These are phyloP conservation scores for Drosophila niveifrons DNA, from an alignment of 2,888 invertebrate species.

Conservation along the genomic window DNA sequence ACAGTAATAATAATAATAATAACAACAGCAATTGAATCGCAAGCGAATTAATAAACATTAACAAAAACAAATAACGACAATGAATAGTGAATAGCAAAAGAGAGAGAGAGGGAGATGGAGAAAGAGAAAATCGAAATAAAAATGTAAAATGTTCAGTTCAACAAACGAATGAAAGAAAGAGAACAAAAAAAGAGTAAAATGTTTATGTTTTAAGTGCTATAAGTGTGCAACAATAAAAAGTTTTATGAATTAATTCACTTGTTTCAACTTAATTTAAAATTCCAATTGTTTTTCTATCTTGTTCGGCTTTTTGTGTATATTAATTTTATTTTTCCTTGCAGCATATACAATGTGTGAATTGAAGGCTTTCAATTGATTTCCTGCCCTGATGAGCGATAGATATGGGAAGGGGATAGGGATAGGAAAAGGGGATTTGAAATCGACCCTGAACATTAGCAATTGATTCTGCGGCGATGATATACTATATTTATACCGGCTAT, in stretches of 20 bases:
- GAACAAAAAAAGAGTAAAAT: slow-evolving; percentile 49
- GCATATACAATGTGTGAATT: slow-evolving; percentile 40
- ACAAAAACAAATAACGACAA: slow-evolving; percentile 13
- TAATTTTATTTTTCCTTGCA: neutral
- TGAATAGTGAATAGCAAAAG: neutral
- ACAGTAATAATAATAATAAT: slow-evolving; percentile 14
- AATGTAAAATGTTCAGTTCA: slow-evolving; percentile 27
- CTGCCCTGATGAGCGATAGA: neutral
- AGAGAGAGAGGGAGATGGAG: too few species aligned
- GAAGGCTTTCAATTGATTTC: slow-evolving; percentile 40
- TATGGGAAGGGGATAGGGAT: neutral
- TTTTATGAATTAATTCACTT: slow-evolving; percentile 66
- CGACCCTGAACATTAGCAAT: slow-evolving; percentile 40
- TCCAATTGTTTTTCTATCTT: slow-evolving; percentile 4
- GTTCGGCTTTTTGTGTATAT: neutral
- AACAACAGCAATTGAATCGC: slow-evolving; percentile 30
- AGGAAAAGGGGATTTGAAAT: neutral
- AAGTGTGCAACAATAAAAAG: slow-evolving; percentile 77
- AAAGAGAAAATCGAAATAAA: slow-evolving; percentile 29
- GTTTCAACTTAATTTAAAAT: slow-evolving; percentile 34
- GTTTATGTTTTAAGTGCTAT: slow-evolving; percentile 75
- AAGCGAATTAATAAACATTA: slow-evolving; percentile 25
- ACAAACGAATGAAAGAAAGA: slow-evolving; percentile 13
- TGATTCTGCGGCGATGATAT: slow-evolving; percentile 12
- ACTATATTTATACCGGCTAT: neutral